Percentiles rank a stretch among this genome's conserved stretches.
These are phyloP conservation scores for Cephus pygmeus DNA, from an alignment of 2,888 invertebrate species.

Conservation along the genomic window DNA sequence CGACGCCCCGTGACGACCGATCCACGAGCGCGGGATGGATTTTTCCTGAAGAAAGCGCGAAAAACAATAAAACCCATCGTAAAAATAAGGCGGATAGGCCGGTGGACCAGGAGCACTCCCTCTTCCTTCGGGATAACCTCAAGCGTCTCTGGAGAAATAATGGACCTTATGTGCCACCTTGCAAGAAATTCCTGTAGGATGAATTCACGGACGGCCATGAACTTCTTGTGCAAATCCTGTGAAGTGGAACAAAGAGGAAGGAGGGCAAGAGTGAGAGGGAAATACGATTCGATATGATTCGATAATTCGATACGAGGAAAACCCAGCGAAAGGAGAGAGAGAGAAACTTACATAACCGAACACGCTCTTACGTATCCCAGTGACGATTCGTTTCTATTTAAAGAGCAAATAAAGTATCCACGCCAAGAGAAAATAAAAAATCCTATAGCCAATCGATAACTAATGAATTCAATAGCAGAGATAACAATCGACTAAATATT, in stretches of 20 bases:
- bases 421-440: background rate
- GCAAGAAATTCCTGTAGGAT: slow-evolving; percentile 6
- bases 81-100: slow-evolving; percentile 26
- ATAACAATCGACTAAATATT: no score
- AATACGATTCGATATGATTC: background rate
- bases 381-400: background rate
- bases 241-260: background rate
- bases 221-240: background rate
- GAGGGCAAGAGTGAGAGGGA: background rate
- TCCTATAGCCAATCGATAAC: background rate
- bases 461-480: no score
- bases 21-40: background rate
- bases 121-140: background rate
- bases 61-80: slow-evolving; percentile 30
- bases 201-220: background rate
- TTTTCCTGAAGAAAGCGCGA: background rate
- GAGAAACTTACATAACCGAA: background rate
- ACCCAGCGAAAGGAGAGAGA: background rate
- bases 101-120: background rate
- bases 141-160: slow-evolving; percentile 14
- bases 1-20: slow-evolving; percentile 8
- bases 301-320: background rate
- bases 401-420: background rate
- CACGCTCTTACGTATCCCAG: background rate
- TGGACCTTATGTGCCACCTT: slow-evolving; percentile 7